phyloP scores from a whole-genome alignment of 2,888 invertebrate species.

The Volucella zonaria region DNA sequence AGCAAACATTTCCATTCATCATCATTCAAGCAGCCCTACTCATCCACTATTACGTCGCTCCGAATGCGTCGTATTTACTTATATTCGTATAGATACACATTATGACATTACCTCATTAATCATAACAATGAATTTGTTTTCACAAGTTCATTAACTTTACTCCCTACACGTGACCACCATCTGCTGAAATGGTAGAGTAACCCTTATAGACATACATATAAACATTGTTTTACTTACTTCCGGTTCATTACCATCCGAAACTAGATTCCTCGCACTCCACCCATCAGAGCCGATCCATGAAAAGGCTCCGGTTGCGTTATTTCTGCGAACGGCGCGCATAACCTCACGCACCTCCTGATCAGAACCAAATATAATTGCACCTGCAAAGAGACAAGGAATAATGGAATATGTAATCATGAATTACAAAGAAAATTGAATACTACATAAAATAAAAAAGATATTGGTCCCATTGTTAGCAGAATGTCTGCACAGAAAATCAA shows the following conservation, averaged over 20 bases:
- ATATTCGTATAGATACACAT: constrained; percentile 35
- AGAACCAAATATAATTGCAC: constrained; percentile 96
- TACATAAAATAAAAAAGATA: too few species aligned
- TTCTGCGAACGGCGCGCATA: constrained; percentile 94
- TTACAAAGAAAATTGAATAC: neutral
- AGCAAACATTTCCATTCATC: constrained; percentile 53
- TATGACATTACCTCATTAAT: constrained; percentile 55
- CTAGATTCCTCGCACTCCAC: constrained; percentile 94
- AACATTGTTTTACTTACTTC: constrained; percentile 84
- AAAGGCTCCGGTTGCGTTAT: constrained; percentile 94
- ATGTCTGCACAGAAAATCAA: too few species aligned
- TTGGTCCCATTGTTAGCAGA: too few species aligned
- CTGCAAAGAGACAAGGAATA: constrained; percentile 83
- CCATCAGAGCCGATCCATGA: constrained; percentile 98
- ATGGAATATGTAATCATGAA: neutral
- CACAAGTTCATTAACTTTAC: constrained; percentile 37
- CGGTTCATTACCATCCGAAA: constrained; percentile 93
- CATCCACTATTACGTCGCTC: constrained; percentile 27
- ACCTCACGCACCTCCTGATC: constrained; percentile 98
- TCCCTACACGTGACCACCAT: constrained; percentile 35
- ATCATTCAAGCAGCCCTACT: constrained; percentile 18
- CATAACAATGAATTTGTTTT: constrained; percentile 56
- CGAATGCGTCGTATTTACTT: constrained; percentile 37
- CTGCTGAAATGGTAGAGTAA: constrained; percentile 28
- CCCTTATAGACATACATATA: constrained; percentile 4